These are phyloP conservation scores for Ennomos quercinarius DNA, from an alignment of 2,888 invertebrate genomes.

Conservation along the genomic window DNA sequence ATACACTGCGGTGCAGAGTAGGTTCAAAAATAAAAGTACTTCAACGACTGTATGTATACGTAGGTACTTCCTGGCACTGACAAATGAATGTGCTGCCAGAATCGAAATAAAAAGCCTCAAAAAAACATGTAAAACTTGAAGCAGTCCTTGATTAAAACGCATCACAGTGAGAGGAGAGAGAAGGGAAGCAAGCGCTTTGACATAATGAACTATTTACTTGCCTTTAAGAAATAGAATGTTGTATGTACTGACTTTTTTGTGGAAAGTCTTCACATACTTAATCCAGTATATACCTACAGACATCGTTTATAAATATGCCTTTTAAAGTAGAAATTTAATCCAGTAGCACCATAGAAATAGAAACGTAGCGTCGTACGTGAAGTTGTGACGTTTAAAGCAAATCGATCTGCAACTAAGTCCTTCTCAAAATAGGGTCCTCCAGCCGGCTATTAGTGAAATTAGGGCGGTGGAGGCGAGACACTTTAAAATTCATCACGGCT, in stretches of 20 bases:
- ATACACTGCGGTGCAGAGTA: slow-evolving; percentile 2
- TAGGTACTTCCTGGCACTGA: slow-evolving; percentile 45
- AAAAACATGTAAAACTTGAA: slow-evolving; percentile 40
- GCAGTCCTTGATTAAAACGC: slow-evolving; percentile 48
- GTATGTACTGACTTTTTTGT: slow-evolving; percentile 3
- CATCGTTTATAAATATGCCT: too few relatives aligned
- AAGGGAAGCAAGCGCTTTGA: slow-evolving; percentile 28
- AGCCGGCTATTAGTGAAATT: slow-evolving; percentile 69
- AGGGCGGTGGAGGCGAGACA: slow-evolving; percentile 58
- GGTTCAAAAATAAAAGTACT: not conserved
- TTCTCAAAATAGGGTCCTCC: slow-evolving; percentile 61
- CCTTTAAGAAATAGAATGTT: slow-evolving; percentile 10
- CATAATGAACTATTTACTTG: slow-evolving; percentile 16
- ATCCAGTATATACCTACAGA: too few relatives aligned
- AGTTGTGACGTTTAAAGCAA: not conserved
- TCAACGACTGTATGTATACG: slow-evolving; percentile 5
- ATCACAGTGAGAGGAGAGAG: slow-evolving; percentile 31
- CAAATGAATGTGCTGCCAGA: slow-evolving; percentile 48
- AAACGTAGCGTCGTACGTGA: too few relatives aligned
- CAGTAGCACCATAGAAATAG: too few relatives aligned
- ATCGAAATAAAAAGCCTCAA: slow-evolving; percentile 42
- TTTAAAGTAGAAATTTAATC: too few relatives aligned
- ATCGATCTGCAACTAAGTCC: slow-evolving; percentile 38
- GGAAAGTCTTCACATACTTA: too few relatives aligned
- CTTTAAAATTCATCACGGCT: slow-evolving; percentile 66